These are phyloP conservation scores for Strigamia maritima DNA, from an alignment of 2,888 invertebrate genomes.

Conservation along the genomic window DNA sequence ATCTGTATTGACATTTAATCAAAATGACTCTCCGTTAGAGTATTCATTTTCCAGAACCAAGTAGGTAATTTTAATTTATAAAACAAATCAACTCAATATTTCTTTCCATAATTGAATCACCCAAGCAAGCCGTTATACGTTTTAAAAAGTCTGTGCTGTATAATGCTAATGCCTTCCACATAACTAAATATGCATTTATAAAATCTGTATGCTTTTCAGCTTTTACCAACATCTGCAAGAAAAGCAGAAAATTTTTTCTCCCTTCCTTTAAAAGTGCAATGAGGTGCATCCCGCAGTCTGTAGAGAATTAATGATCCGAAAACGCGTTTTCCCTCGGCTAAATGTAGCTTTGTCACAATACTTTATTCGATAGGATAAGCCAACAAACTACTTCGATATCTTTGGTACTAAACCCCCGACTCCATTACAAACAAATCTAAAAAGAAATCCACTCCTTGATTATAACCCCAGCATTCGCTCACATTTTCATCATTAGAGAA, in stretches of 20 bases:
- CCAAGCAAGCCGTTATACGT: neutral
- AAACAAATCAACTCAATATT: neutral
- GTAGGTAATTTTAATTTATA: neutral
- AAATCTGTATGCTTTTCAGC: constrained; percentile 7
- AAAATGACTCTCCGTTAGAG: too few species aligned
- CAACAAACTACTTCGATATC: neutral
- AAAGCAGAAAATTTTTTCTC: neutral
- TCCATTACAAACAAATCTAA: neutral
- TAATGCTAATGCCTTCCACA: constrained; percentile 4
- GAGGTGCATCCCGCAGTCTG: constrained; percentile 29
- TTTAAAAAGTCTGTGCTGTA: neutral
- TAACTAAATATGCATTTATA: neutral
- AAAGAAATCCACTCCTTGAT: neutral
- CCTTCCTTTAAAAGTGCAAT: constrained; percentile 15
- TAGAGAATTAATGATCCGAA: constrained; percentile 29
- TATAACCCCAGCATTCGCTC: neutral
- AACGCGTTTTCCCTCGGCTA: constrained; percentile 26
- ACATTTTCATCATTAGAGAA: neutral
- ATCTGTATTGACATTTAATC: too few species aligned
- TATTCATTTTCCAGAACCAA: too few species aligned
- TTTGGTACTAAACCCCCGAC: neutral
- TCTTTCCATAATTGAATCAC: neutral
- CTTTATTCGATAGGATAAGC: constrained; percentile 25
- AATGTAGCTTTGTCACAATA: constrained; percentile 27
- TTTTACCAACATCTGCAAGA: constrained; percentile 2